A percentile compares a stretch with the other conserved stretches of the same genome.
phyloP scores from a whole-genome alignment of 2,888 invertebrate species.

The Caenorhabditis macrosperma region DNA sequence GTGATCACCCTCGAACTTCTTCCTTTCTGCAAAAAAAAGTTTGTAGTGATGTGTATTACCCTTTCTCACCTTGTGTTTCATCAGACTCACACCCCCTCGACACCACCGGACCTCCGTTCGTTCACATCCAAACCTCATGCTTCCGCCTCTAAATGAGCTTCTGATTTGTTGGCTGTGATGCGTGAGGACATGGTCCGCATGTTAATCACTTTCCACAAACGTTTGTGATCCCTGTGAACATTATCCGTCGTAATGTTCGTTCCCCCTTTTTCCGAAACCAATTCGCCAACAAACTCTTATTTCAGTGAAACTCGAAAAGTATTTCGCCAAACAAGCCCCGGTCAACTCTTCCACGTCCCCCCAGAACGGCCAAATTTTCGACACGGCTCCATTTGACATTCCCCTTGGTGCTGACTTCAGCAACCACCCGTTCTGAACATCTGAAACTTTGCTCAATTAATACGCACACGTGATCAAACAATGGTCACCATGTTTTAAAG shows the following conservation, averaged over 20 bases:
- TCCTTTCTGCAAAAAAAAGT: not conserved
- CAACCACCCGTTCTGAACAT: constrained; percentile 43
- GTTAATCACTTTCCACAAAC: not conserved
- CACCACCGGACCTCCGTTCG: not conserved
- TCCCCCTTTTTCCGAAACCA: not conserved
- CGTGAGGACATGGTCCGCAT: not conserved
- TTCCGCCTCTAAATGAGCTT: not conserved
- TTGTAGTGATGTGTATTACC: constrained; percentile 14
- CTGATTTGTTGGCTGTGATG: constrained; percentile 14
- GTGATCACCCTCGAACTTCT: not conserved
- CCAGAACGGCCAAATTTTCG: constrained; percentile 28
- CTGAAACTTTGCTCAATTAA: constrained; percentile 33
- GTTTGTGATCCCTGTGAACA: not conserved
- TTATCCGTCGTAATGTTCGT: not conserved
- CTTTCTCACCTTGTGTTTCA: constrained; percentile 15
- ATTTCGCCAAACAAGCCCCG: constrained; percentile 77
- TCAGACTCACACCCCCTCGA: not conserved
- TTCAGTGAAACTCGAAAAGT: constrained; percentile 80
- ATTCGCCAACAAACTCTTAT: constrained; percentile 9
- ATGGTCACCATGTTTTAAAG: not conserved
- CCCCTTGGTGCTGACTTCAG: constrained; percentile 51
- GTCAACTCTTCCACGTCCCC: constrained; percentile 14
- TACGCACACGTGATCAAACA: constrained; percentile 24
- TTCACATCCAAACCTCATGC: not conserved
- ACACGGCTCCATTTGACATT: constrained; percentile 43